A percentile compares a stretch with the other conserved stretches of the same genome.
These are phyloP conservation scores for Pica pica DNA, from an alignment of 2,113 vertebrate genomes.

Conservation along the genomic window DNA sequence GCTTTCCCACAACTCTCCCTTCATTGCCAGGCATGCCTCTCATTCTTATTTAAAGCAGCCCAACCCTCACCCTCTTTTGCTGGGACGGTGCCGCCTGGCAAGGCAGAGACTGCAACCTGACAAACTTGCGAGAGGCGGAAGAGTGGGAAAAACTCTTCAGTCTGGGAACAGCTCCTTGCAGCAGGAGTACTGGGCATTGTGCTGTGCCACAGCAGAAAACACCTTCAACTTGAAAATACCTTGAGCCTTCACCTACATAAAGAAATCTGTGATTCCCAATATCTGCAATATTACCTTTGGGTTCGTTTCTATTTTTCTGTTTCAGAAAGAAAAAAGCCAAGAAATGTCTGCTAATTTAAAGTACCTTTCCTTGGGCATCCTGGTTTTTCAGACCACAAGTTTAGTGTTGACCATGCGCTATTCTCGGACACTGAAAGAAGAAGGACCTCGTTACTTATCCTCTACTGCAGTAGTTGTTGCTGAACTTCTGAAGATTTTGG, in stretches of 20 bases:
- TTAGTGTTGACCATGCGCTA: constrained; percentile 97
- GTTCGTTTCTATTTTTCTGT: constrained; percentile 17
- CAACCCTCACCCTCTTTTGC: not conserved
- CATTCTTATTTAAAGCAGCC: not conserved
- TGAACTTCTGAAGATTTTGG: constrained; percentile 90
- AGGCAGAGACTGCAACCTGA: not conserved
- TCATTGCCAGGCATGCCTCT: not conserved
- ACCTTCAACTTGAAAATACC: not conserved
- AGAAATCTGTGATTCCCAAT: not conserved
- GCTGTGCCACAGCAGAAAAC: not conserved
- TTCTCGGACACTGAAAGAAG: constrained; percentile 91
- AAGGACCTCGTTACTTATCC: constrained; percentile 93
- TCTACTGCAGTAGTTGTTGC: constrained; percentile 95
- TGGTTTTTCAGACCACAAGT: constrained; percentile 97
- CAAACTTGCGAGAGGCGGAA: not conserved
- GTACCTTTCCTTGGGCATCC: constrained; percentile 92
- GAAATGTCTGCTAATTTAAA: constrained; percentile 85
- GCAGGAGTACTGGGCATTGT: not conserved
- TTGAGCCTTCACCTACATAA: not conserved
- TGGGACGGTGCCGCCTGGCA: not conserved
- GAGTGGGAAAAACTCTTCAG: not conserved
- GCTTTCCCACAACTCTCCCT: not conserved
- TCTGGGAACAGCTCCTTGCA: not conserved
- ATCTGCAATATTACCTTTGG: not conserved
- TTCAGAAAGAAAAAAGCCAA: constrained; percentile 67